These are phyloP conservation scores for Styela clava DNA, from an alignment of 23 tunicate species.

Conservation along the genomic window DNA sequence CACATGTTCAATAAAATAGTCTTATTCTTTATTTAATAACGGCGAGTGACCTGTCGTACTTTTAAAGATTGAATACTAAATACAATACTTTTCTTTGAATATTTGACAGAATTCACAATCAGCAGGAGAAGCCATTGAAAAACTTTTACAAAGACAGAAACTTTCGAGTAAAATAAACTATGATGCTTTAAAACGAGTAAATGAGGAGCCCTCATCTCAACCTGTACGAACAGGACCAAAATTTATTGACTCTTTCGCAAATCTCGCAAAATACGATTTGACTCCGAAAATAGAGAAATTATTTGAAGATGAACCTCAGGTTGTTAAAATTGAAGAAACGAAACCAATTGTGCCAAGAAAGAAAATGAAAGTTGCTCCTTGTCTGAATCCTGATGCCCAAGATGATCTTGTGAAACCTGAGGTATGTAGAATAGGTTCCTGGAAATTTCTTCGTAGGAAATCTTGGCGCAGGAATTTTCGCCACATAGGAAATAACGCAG, in stretches of 20 bases:
- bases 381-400: constrained; percentile 6
- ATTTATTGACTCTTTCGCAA: constrained; percentile 19
- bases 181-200: constrained; percentile 53
- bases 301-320: constrained; percentile 1
- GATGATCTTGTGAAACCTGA: constrained; percentile 5
- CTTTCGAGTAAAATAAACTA: constrained; percentile 83
- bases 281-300: background rate
- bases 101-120: constrained; percentile 34
- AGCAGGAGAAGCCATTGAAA: constrained; percentile 85
- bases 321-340: background rate
- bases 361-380: constrained; percentile 1
- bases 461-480: too few species aligned
- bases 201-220: background rate
- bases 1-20: too few species aligned
- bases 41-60: too few species aligned
- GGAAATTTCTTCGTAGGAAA: background rate
- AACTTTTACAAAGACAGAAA: constrained; percentile 54
- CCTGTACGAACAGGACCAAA: constrained; percentile 13
- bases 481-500: too few species aligned
- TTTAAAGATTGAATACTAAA: too few species aligned
- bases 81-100: too few species aligned
- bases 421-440: too few species aligned
- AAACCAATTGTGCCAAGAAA: constrained; percentile 10
- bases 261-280: constrained; percentile 16
- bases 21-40: too few species aligned